Percentiles rank a stretch among this genome's conserved stretches.
Evolutionary conservation across 2,797 vertebrate genomes (phyloP).

Genomic region (Acomys russatus): DNA sequence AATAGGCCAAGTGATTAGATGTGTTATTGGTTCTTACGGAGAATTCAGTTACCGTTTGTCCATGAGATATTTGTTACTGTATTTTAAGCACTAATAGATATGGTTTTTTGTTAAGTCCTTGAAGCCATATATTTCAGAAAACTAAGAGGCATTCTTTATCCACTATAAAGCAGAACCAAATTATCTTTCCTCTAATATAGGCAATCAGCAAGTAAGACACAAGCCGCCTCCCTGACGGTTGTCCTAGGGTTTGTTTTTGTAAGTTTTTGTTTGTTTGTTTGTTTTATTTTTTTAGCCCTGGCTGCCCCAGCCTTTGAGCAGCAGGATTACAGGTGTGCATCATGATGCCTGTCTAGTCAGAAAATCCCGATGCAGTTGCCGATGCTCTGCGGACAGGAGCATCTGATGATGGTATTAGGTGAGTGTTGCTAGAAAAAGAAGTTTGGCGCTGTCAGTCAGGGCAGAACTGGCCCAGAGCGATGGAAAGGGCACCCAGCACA

Average conservation of each 20-base stretch:
- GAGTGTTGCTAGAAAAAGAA: neutral
- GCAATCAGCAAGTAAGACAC: neutral
- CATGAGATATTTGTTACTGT: neutral
- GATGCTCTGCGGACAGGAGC: neutral
- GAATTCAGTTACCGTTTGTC: slow-evolving; percentile 38
- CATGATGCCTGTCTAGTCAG: neutral
- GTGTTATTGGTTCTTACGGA: neutral
- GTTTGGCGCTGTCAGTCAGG: neutral
- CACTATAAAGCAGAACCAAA: neutral
- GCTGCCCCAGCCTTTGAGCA: neutral
- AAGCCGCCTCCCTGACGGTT: neutral
- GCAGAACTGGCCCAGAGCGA: neutral
- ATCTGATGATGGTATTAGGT: neutral
- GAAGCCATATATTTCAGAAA: slow-evolving; percentile 11
- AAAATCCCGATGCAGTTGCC: neutral
- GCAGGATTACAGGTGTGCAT: neutral
- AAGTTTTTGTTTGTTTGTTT: neutral
- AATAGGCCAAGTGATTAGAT: neutral
- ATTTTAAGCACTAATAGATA: slow-evolving; percentile 45
- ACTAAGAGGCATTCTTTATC: neutral
- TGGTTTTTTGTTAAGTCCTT: neutral
- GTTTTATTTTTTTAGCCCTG: neutral
- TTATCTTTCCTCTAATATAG: neutral
- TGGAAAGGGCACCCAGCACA: neutral
- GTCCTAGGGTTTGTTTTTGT: neutral